Base-by-base conservation (phyloP, 2,888 invertebrate species). In the Dynastes maya region DNA sequence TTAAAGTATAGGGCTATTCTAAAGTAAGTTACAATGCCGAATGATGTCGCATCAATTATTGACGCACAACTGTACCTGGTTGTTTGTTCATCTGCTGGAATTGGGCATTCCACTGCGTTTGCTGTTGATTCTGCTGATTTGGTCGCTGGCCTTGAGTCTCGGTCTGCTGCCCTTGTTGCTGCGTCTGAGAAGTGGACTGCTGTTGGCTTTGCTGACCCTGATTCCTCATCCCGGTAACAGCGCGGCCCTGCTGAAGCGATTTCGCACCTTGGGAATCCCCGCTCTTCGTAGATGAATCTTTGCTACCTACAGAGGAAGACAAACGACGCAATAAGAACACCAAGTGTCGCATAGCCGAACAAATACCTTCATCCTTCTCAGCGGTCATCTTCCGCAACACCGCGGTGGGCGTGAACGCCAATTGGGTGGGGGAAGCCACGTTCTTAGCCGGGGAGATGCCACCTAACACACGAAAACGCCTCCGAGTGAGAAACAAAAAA, bases 381-480 rank as follows among this genome's bases (percentile, higher is more conserved):
- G 96, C 96, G 5, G 97, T 97, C 97, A 97, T 97, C 90, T 97
- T 97, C 81, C 97, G 93, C 86, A 98, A 91, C 80, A 98, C 98
- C 80, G 97, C 96, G 45, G 97, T 98, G 79, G 98, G 98, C 0
- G 97, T 98, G 89, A 98, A 97, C 29, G 96, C 95, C 83, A 96
- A 91, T 13, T 95, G 95, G 40, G 93, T 92, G 11, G 93, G 93
- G 22, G 93, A 92, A 76, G 90, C 86, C 11, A 90, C 88, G 82
- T 90, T 90, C 84, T 91, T 91, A 9, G 89, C 88, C 55, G 90
- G 88, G 5, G 89, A 88, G 51, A 83, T 76, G 82, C 80, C 78
- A 22, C 80, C 75, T 61, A 32, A n/a, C 22, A 22, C 5, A 63
- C 22, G 27, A 63, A 63, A 45, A 45, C 8, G 45, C 45, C 45